Conservation (phyloP, 2,797 vertebrate species). For the Garrulus glandarius region DNA sequence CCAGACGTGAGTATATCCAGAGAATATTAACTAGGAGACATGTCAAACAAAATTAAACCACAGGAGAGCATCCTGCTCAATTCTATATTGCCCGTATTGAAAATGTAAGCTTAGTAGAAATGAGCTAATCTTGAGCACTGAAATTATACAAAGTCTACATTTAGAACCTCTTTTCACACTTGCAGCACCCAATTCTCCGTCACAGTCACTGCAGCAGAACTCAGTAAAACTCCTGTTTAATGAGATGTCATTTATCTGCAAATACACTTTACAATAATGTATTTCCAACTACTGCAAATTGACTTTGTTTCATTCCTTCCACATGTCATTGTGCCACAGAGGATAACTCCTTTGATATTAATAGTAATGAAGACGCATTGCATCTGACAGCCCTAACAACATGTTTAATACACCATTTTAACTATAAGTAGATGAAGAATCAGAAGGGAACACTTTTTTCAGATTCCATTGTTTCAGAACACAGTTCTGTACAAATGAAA, state of each 20-base stretch:
- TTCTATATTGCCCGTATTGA: not conserved
- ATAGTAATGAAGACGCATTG: conserved; percentile 43
- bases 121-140: not conserved
- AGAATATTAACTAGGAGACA: not conserved
- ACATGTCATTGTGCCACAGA: conserved; percentile 9
- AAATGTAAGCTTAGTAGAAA: not conserved
- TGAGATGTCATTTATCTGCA: conserved; percentile 6
- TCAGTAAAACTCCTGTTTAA: not conserved
- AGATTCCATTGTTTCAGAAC: conserved; percentile 13
- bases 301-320: conserved; percentile 36
- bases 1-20: not conserved
- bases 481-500: not conserved
- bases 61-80: not conserved
- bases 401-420: conserved; percentile 50
- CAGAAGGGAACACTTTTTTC: not conserved
- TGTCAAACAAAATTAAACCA: not conserved
- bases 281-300: conserved; percentile 32
- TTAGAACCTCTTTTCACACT: not conserved
- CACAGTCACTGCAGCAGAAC: not conserved
- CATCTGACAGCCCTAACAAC: conserved; percentile 52
- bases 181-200: not conserved
- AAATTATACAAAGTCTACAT: not conserved
- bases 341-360: conserved; percentile 44
- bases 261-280: not conserved
- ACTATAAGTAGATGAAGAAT: conserved; percentile 11